phyloP scores from a whole-genome alignment of 1,140 invertebrate species.

The Plectus sambesii region DNA sequence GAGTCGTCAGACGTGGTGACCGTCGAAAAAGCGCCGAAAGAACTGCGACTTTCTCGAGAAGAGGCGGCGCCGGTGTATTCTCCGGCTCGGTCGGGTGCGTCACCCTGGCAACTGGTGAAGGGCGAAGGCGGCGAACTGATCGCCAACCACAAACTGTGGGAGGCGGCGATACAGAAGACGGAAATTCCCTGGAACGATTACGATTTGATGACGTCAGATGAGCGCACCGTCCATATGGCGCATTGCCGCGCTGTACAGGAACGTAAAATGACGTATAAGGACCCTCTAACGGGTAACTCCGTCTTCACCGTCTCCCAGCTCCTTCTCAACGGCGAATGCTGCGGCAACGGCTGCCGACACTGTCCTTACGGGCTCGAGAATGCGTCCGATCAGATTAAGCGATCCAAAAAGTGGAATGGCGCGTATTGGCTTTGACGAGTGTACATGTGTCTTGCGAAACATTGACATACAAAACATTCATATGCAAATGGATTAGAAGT shows the following conservation, averaged over 20 bases:
- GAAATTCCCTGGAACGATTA: constrained; percentile 32
- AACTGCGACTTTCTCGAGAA: too few species aligned
- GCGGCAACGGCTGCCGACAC: constrained; percentile 41
- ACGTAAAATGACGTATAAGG: constrained; percentile 26
- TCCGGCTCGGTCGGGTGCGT: too few species aligned
- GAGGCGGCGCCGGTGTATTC: too few species aligned
- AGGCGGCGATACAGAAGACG: constrained; percentile 33
- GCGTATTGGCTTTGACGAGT: constrained; percentile 31
- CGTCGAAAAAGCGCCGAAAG: too few species aligned
- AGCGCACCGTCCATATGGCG: constrained; percentile 30
- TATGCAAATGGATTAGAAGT: constrained; percentile 12
- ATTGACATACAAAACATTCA: constrained; percentile 13
- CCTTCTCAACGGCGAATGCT: constrained; percentile 35
- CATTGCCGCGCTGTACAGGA: constrained; percentile 31
- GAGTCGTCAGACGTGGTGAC: too few species aligned
- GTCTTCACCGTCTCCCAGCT: constrained; percentile 37
- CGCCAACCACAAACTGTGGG: constrained; percentile 36
- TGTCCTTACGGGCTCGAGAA: constrained; percentile 39
- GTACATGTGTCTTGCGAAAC: constrained; percentile 9
- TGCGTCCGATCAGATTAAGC: constrained; percentile 26
- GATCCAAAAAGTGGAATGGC: constrained; percentile 26
- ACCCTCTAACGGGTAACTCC: constrained; percentile 20
- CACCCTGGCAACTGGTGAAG: constrained; percentile 20
- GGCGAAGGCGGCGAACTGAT: constrained; percentile 29
- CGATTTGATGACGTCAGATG: constrained; percentile 28